Conservation (phyloP, 2,888 invertebrate genomes). For the Protophormia terraenovae region DNA sequence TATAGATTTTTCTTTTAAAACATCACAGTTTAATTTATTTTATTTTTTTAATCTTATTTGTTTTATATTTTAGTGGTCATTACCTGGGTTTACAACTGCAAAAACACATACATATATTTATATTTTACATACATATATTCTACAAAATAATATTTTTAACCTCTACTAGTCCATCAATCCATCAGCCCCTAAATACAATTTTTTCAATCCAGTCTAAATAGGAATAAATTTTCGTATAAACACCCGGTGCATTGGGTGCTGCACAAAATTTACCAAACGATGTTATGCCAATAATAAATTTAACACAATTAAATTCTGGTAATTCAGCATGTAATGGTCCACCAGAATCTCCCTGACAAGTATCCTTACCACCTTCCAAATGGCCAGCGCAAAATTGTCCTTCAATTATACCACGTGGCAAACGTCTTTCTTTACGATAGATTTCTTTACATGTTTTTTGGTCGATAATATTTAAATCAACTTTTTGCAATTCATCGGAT, state of each 20-base stretch:
- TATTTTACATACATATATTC: constrained; percentile 18
- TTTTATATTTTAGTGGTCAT: constrained; percentile 24
- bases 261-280: constrained; percentile 81
- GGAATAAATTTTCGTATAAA: constrained; percentile 78
- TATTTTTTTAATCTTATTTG: background rate
- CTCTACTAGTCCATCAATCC: background rate
- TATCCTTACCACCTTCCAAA: constrained; percentile 79
- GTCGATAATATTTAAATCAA: constrained; percentile 77
- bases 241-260: constrained; percentile 78
- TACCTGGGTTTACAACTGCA: background rate
- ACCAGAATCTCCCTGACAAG: constrained; percentile 81
- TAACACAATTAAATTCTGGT: constrained; percentile 78
- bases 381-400: constrained; percentile 81
- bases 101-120: background rate
- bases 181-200: constrained; percentile 74
- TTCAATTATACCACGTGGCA: constrained; percentile 79
- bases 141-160: background rate
- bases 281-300: constrained; percentile 80
- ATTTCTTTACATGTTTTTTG: constrained; percentile 75
- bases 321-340: constrained; percentile 79
- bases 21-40: background rate
- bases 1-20: background rate
- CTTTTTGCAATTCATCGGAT: constrained; percentile 80
- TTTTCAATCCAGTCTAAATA: constrained; percentile 80
- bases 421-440: constrained; percentile 76